A percentile compares a stretch with the other conserved stretches of the same genome.
These are phyloP conservation scores for Drosophila micromelanica DNA, from an alignment of 1,140 invertebrate genomes.

Conservation along the genomic window DNA sequence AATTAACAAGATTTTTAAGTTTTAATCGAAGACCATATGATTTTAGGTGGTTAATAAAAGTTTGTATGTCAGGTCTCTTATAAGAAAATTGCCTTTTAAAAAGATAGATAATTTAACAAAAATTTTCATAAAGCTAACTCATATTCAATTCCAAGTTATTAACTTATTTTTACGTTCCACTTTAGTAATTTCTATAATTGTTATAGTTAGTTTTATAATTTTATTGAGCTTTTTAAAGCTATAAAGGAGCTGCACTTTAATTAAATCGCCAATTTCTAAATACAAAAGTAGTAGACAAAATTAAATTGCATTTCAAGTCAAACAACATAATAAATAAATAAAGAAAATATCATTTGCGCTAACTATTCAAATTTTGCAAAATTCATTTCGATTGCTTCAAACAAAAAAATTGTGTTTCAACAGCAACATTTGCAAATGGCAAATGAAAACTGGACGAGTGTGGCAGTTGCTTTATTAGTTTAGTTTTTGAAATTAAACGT, in stretches of 20 bases:
- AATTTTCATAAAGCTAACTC: too few relatives aligned
- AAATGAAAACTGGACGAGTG: constrained; percentile 20
- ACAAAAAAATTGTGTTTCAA: constrained; percentile 6
- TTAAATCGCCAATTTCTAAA: not conserved
- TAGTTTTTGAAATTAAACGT: constrained; percentile 82
- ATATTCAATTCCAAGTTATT: too few relatives aligned
- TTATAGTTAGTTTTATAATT: too few relatives aligned
- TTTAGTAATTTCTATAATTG: too few relatives aligned
- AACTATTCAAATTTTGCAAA: constrained; percentile 49
- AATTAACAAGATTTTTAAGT: too few relatives aligned
- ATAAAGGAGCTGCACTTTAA: not conserved
- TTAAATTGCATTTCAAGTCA: constrained; percentile 26
- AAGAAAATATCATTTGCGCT: constrained; percentile 30
- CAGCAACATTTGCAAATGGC: constrained; percentile 35
- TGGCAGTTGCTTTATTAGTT: constrained; percentile 71
- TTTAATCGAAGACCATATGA: too few relatives aligned
- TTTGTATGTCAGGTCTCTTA: too few relatives aligned
- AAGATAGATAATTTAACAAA: too few relatives aligned
- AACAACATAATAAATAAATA: constrained; percentile 3
- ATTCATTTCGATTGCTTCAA: constrained; percentile 59
- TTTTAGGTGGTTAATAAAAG: too few relatives aligned
- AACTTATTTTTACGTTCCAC: too few relatives aligned
- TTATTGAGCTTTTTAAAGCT: too few relatives aligned
- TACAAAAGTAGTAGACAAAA: not conserved
- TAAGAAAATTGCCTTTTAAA: too few relatives aligned